Conservation (phyloP, 2,888 invertebrate genomes). For the Strigamia maritima region DNA sequence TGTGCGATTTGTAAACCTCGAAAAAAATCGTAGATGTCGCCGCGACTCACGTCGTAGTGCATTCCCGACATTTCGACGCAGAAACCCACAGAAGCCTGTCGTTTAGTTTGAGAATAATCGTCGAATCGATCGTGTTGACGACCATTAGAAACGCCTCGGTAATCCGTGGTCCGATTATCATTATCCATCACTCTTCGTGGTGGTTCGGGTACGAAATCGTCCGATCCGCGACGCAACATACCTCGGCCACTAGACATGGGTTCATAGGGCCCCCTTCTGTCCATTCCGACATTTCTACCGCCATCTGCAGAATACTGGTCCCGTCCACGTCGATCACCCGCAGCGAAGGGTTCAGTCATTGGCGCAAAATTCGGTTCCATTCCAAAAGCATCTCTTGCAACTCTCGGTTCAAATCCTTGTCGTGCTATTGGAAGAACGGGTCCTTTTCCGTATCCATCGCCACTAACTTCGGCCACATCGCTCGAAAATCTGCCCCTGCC, state of each 20-base stretch:
- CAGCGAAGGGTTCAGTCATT: not conserved
- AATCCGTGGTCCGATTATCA: slow-evolving; percentile 21
- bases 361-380: not conserved
- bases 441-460: not conserved
- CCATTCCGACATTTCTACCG: not conserved
- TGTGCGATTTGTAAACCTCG: slow-evolving; percentile 70
- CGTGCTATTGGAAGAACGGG: not conserved
- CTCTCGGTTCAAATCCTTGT: slow-evolving; percentile 2
- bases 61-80: slow-evolving; percentile 73
- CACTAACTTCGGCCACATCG: not conserved
- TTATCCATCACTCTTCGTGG: slow-evolving; percentile 33
- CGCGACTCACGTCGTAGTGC: slow-evolving; percentile 69
- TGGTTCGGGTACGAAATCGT: slow-evolving; percentile 1
- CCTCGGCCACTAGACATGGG: not conserved
- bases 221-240: not conserved
- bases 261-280: not conserved
- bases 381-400: not conserved
- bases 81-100: slow-evolving; percentile 44
- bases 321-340: not conserved
- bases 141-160: slow-evolving; percentile 32
- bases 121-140: slow-evolving; percentile 34
- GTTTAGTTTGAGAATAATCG: slow-evolving; percentile 3
- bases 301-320: not conserved
- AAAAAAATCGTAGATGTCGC: slow-evolving; percentile 79
- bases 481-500: not conserved